A percentile compares a stretch with the other conserved stretches of the same genome.
phyloP scores from a whole-genome alignment of 2,113 vertebrate genomes.

The Xenotilapia leptura region DNA sequence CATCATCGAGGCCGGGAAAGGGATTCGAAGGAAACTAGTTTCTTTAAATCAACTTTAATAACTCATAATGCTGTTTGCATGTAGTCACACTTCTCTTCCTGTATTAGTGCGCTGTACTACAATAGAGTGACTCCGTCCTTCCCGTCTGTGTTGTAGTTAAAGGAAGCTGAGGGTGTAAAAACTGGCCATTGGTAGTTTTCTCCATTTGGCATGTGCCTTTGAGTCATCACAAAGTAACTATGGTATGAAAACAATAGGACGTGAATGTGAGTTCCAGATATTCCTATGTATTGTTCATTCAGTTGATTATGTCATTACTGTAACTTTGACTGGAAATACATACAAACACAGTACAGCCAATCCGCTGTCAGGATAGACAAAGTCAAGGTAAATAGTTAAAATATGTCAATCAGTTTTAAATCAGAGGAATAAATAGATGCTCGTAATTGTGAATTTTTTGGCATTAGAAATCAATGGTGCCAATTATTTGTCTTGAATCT shows the following conservation, averaged over 20 bases:
- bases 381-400: neutral
- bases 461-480: neutral
- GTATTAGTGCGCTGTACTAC: neutral
- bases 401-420: neutral
- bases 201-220: neutral
- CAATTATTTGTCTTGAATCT: neutral
- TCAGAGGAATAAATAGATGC: neutral
- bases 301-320: slow-evolving; percentile 31
- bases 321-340: slow-evolving; percentile 23
- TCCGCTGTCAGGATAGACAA: neutral
- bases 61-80: neutral
- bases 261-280: neutral
- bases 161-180: slow-evolving; percentile 54
- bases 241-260: slow-evolving; percentile 35
- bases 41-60: neutral
- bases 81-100: neutral
- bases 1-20: neutral
- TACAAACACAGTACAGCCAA: neutral
- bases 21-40: neutral
- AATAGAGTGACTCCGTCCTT: slow-evolving; percentile 45
- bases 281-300: neutral
- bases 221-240: slow-evolving; percentile 51
- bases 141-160: slow-evolving; percentile 20
- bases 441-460: neutral
- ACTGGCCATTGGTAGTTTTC: slow-evolving; percentile 16